Conservation (phyloP, 2,888 invertebrate species). For the Nomada flava region DNA sequence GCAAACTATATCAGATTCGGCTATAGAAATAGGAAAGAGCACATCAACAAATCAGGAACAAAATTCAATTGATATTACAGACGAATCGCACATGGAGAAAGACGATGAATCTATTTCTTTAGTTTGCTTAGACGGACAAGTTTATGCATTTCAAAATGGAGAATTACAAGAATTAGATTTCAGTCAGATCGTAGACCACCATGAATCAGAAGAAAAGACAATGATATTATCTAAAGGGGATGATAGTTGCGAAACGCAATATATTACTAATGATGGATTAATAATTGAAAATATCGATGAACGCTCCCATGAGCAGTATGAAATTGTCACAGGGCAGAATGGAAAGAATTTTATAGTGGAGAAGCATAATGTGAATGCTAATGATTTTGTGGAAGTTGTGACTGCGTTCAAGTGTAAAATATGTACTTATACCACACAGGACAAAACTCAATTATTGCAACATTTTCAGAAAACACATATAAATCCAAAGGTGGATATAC, state of each 20-base stretch:
- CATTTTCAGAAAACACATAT: slow-evolving; percentile 82
- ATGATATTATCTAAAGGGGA: slow-evolving; percentile 64
- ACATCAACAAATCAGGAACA: slow-evolving; percentile 58
- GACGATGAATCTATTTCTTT: slow-evolving; percentile 76
- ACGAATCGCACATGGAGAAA: slow-evolving; percentile 55
- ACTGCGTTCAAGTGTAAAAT: slow-evolving; percentile 86
- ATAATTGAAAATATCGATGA: slow-evolving; percentile 54
- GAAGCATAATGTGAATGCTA: slow-evolving; percentile 76
- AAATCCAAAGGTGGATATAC: slow-evolving; percentile 68
- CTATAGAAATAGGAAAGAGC: slow-evolving; percentile 60
- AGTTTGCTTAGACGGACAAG: slow-evolving; percentile 77
- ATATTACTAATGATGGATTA: slow-evolving; percentile 59
- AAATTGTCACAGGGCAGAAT: slow-evolving; percentile 58
- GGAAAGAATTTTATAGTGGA: slow-evolving; percentile 55
- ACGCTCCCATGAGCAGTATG: slow-evolving; percentile 63
- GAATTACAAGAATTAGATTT: slow-evolving; percentile 75
- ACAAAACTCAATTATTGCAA: slow-evolving; percentile 81
- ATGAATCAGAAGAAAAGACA: slow-evolving; percentile 62
- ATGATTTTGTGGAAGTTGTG: slow-evolving; percentile 85
- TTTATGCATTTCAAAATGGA: slow-evolving; percentile 77
- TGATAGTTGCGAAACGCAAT: slow-evolving; percentile 59
- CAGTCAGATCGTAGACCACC: slow-evolving; percentile 67
- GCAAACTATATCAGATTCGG: slow-evolving; percentile 67
- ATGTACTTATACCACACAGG: slow-evolving; percentile 85
- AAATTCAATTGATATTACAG: slow-evolving; percentile 52